Evolutionary conservation across 2,888 invertebrate genomes (phyloP), one percentile per base, ranked within the genome.

Genomic region (Tenthredo distinguenda): DNA sequence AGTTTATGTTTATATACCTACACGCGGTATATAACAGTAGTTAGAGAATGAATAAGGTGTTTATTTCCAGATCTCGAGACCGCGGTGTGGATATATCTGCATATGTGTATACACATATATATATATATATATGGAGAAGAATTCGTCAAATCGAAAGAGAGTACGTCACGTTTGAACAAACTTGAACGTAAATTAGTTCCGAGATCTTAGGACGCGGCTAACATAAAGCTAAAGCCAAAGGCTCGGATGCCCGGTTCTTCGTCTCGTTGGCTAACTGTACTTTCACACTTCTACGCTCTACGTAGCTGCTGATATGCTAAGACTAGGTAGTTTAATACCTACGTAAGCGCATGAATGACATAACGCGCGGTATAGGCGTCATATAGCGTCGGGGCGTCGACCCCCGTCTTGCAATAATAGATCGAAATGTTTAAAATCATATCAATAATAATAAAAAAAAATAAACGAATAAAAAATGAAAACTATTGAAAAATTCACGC

Each of bases 281-380:
- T 91, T 91, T 90, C 90, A 91, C 89, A 90, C 88, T 89, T 89
- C 87, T 88, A 88, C 87, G 87, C 71, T 21, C 83, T 15, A 65
- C 68, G 62, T 58, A 79, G 9, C 10, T 50, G 50, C 50, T 21
- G 72, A 40, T 12, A 18, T 55, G 85, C 50, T 76, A 79, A 55
- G 82, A 37, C 62, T 50, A 86, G 74, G 76, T 82, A 83, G 86
- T 43, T 87, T n/a, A 55, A 83, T 86, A 87, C 76, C 84, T 87
- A 84, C 88, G 55, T 50, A 62, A 62, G 89, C 91, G 88, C 89
- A 92, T 92, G 93, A 93, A 93, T 93, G 93, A 93, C 92, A 92
- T 92, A 92, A 92, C 91, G 91, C 91, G 55, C 91, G 55, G n/a
- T 86, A 87, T 84, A 84, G 86, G 87, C 87, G 85, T 77, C 85